Evolutionary conservation across 1,140 invertebrate genomes (phyloP).

Genomic region (Drosophila sechellia): DNA sequence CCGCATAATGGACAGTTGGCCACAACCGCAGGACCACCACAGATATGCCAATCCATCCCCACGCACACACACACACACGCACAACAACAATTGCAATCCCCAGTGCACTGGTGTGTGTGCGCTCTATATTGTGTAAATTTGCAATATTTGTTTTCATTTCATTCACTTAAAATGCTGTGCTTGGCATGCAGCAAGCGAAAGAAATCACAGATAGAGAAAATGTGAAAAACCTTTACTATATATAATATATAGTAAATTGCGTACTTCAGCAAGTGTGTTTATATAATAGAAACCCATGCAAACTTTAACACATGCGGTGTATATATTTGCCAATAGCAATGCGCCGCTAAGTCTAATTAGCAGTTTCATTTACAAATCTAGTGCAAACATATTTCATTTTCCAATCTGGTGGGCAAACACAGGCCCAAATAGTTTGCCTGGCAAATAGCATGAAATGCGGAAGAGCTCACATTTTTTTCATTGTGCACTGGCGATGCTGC

Average conservation of each 20-base stretch:
- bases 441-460: neutral
- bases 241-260: too few species aligned
- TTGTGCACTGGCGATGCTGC: neutral
- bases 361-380: neutral
- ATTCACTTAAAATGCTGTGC: conserved; percentile 76
- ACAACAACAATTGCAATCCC: conserved; percentile 28
- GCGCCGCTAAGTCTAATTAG: neutral
- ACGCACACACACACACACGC: neutral
- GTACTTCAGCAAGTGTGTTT: neutral
- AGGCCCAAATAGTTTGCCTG: neutral
- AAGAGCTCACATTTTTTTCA: conserved; percentile 9
- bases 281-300: too few species aligned
- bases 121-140: conserved; percentile 59
- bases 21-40: conserved; percentile 45
- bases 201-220: conserved; percentile 12
- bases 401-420: neutral
- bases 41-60: conserved; percentile 32
- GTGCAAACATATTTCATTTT: neutral
- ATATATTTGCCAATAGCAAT: neutral
- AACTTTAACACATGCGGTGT: neutral
- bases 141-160: conserved; percentile 80
- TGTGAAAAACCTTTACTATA: neutral
- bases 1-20: conserved; percentile 55
- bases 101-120: conserved; percentile 15
- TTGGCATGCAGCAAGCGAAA: conserved; percentile 34